Evolutionary conservation across 1,140 invertebrate genomes (phyloP).

Genomic region (Neodiprion pinetum): DNA sequence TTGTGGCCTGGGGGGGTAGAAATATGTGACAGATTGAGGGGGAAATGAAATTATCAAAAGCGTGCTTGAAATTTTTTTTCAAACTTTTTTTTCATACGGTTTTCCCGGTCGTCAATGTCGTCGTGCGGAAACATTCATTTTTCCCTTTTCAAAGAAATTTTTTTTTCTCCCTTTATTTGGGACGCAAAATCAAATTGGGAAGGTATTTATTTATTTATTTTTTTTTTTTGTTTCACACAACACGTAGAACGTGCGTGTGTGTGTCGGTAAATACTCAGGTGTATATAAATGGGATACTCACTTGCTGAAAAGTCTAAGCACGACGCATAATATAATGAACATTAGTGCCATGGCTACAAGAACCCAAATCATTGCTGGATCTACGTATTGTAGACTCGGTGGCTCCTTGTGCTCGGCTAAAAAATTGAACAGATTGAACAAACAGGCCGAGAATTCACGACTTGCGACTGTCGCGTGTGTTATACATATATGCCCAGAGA

Average conservation of each 20-base stretch:
- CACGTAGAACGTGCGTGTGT: no score
- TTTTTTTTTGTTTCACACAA: no score
- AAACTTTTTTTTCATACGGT: no score
- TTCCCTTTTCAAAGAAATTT: background rate
- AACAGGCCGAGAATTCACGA: background rate
- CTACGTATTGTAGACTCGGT: conserved; percentile 68
- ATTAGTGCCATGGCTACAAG: conserved; percentile 90
- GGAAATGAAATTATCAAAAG: no score
- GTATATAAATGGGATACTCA: conserved; percentile 61
- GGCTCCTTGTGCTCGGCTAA: conserved; percentile 60
- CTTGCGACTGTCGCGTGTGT: background rate
- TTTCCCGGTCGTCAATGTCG: no score
- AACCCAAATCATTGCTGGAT: conserved; percentile 90
- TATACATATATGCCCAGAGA: conserved; percentile 1
- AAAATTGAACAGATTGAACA: conserved; percentile 25
- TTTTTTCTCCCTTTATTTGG: background rate
- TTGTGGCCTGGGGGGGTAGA: background rate
- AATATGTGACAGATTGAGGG: no score
- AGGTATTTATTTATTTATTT: no score
- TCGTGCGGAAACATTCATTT: no score
- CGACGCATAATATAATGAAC: conserved; percentile 94
- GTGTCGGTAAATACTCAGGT: no score
- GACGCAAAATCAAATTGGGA: no score
- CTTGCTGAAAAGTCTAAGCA: conserved; percentile 91
- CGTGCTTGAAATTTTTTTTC: no score